phyloP scores from a whole-genome alignment of 2,797 vertebrate species.

The Ctenopoma kingsleyae region DNA sequence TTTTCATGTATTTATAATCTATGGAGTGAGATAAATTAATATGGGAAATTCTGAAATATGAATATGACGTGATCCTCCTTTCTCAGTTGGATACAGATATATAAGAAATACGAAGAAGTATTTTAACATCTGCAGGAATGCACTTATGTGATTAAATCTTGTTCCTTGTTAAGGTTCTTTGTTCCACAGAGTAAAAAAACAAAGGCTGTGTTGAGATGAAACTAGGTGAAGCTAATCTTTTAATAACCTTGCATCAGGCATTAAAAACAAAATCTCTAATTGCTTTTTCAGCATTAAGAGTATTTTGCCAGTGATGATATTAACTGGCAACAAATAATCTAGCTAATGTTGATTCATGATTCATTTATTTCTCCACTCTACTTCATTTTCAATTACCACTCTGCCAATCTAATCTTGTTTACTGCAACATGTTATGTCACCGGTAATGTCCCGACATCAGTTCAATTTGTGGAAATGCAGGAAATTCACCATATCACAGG shows the following conservation, averaged over 20 bases:
- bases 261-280: constrained; percentile 68
- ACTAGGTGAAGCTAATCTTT: constrained; percentile 83
- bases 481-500: constrained; percentile 3
- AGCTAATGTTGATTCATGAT: constrained; percentile 40
- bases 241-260: constrained; percentile 82
- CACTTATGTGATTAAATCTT: constrained; percentile 56
- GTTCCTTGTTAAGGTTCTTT: constrained; percentile 68
- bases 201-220: constrained; percentile 76
- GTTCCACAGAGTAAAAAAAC: constrained; percentile 75
- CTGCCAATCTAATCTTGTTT: constrained; percentile 49
- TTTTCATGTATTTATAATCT: neutral
- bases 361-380: constrained; percentile 37
- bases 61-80: neutral
- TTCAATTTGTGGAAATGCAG: constrained; percentile 42
- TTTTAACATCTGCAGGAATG: constrained; percentile 42
- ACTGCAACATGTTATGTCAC: constrained; percentile 43
- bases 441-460: constrained; percentile 51
- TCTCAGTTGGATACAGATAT: neutral
- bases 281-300: constrained; percentile 58
- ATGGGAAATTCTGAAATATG: neutral
- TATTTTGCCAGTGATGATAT: constrained; percentile 53
- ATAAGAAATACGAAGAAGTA: constrained; percentile 34
- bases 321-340: constrained; percentile 52
- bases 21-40: neutral
- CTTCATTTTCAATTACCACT: constrained; percentile 40